phyloP scores from a whole-genome alignment of 1,140 invertebrate species.

The Paralvinella palmiformis region DNA sequence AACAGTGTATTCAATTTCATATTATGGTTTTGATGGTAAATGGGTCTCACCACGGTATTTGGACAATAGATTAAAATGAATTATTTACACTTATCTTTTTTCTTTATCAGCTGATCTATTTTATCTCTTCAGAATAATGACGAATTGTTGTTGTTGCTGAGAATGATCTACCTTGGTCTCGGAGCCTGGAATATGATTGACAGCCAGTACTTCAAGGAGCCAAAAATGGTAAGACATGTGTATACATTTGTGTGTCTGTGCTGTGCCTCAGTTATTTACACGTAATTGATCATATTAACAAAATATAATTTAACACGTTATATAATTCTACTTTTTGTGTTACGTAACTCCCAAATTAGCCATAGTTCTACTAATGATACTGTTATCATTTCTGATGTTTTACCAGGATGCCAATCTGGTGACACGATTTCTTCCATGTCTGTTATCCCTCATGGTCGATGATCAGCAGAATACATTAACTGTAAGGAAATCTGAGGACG shows the following conservation, averaged over 20 bases:
- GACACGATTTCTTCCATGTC: slow-evolving; percentile 87
- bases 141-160: slow-evolving; percentile 79
- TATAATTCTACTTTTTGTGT: background rate
- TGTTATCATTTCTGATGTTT: too few species aligned
- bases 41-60: too few species aligned
- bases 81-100: too few species aligned
- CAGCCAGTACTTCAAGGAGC: slow-evolving; percentile 84
- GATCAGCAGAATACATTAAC: slow-evolving; percentile 67
- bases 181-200: slow-evolving; percentile 97
- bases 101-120: too few species aligned
- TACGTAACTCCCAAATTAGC: too few species aligned
- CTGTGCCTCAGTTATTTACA: background rate
- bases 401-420: slow-evolving; percentile 74
- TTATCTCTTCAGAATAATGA: slow-evolving; percentile 66
- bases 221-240: slow-evolving; percentile 57
- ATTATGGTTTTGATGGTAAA: too few species aligned
- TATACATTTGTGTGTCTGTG: background rate
- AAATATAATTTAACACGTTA: background rate
- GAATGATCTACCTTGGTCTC: slow-evolving; percentile 87
- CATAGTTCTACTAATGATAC: too few species aligned
- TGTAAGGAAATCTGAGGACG: background rate
- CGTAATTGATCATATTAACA: background rate
- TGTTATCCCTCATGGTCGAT: slow-evolving; percentile 94
- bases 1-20: too few species aligned
- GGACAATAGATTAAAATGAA: too few species aligned